These are phyloP conservation scores for Phoenicopterus ruber DNA, from an alignment of 2,113 vertebrate genomes.

Conservation along the genomic window DNA sequence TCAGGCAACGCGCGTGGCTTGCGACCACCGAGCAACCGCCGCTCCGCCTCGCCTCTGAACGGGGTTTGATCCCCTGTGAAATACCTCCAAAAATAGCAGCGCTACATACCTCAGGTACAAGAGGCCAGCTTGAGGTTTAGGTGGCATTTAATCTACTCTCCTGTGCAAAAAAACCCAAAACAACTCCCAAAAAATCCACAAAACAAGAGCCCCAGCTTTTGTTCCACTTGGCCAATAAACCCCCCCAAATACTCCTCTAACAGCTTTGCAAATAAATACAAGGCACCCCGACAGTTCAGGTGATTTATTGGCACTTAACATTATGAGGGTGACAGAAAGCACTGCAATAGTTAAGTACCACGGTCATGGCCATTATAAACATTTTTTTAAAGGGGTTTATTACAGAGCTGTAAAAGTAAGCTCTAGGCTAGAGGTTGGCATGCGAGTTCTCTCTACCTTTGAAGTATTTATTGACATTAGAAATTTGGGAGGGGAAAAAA, in stretches of 20 bases:
- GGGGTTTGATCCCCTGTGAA: neutral
- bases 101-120: neutral
- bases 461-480: constrained; percentile 52
- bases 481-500: neutral
- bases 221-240: neutral
- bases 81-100: neutral
- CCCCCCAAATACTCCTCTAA: neutral
- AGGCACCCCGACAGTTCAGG: neutral
- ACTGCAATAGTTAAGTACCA: constrained; percentile 39
- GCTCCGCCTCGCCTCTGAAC: neutral
- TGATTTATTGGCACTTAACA: constrained; percentile 57
- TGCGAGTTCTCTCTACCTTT: neutral
- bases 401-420: constrained; percentile 53
- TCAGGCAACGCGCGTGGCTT: fast-evolving
- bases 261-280: constrained; percentile 16
- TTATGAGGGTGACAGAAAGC: constrained; percentile 5
- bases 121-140: neutral
- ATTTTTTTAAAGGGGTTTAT: constrained; percentile 48
- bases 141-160: neutral
- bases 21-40: neutral
- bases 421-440: constrained; percentile 45
- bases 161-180: neutral
- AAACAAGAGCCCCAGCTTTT: neutral
- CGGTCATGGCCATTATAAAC: constrained; percentile 42
- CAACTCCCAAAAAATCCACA: neutral